Evolutionary conservation across 2,797 vertebrate species (phyloP), one percentile per base, ranked within the genome.

Genomic region (Bovichtus variegatus): DNA sequence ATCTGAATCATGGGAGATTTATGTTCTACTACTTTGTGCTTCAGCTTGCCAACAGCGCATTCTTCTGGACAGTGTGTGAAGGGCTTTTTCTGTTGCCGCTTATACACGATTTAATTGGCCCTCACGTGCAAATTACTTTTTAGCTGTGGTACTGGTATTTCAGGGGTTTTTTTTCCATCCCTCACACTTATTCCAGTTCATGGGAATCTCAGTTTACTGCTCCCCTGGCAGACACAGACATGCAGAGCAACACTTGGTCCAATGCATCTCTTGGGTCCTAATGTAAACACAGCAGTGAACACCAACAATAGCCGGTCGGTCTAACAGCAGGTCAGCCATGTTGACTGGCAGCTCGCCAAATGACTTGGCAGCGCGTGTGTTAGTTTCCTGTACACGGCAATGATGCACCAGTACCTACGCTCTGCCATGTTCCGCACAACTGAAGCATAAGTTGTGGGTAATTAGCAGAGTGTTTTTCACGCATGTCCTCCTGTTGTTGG

Each of bases 231-330:
- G 73, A 76, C 67, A 49, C 18, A 64, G 60, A 88, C 76, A 83
- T 60, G 58, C 64, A 84, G 69, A 82, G 40, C 67, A 65, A 68
- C 67, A 41, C 78, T 80, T 76, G 44, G 55, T 74, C 66, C 41
- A 58, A 21, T 77, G 62, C 67, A 59, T 82, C 83, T 87, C 82
- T 82, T 47, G 69, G 78, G 71, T 53, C 76, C 53, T 61, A 87
- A 81, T 77, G 65, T 92, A 91, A 93, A 93, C 91, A 92, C 80
- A 51, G 71, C 50, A 46, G 71, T 73, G 70, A 80, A 71, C 85
- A 69, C 49, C 78, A 88, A 92, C 92, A 93, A 93, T 89, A 74
- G 87, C 80, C 70, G 15, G 51, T 78, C 72, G 89, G 85, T 89
- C 79, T 86, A 80, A 75, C 82, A 31, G 72, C 67, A 83, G 82